Evolutionary conservation across 53 echinoderm and acorn worm species (phyloP).

Genomic region (Echinometra lucunter): DNA sequence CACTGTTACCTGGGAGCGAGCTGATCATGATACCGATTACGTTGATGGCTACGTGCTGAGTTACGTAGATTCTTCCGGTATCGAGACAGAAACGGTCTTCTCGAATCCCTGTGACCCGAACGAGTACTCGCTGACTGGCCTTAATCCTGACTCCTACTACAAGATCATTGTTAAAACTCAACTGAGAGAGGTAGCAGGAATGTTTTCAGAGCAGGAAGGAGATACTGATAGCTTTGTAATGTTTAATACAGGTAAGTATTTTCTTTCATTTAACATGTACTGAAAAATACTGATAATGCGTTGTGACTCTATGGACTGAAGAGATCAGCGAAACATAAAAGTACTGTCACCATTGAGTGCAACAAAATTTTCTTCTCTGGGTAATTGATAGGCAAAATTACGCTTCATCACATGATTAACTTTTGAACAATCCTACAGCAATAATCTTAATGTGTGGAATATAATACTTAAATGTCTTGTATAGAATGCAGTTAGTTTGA

Average conservation of each 20-base stretch:
- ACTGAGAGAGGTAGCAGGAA: background rate
- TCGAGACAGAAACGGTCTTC: background rate
- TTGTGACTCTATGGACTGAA: no score
- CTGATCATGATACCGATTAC: background rate
- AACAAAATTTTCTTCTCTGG: no score
- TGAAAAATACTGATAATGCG: no score
- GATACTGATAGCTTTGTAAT: background rate
- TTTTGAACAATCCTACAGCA: no score
- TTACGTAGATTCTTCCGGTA: background rate
- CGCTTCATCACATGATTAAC: no score
- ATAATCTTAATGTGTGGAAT: no score
- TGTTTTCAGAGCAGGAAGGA: background rate
- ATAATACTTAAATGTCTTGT: no score
- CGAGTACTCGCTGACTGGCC: conserved; percentile 5
- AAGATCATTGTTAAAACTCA: background rate
- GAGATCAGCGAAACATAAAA: no score
- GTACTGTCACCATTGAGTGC: no score
- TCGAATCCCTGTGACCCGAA: background rate
- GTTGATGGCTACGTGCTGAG: background rate
- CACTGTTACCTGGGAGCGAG: background rate
- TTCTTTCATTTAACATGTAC: no score
- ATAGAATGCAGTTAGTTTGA: no score
- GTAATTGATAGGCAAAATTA: no score
- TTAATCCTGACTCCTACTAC: conserved; percentile 13
- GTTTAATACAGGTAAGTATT: background rate